Evolutionary conservation across 2,113 vertebrate species (phyloP), one percentile per base, ranked within the genome.

Genomic region (Ivindomyrus marchei): DNA sequence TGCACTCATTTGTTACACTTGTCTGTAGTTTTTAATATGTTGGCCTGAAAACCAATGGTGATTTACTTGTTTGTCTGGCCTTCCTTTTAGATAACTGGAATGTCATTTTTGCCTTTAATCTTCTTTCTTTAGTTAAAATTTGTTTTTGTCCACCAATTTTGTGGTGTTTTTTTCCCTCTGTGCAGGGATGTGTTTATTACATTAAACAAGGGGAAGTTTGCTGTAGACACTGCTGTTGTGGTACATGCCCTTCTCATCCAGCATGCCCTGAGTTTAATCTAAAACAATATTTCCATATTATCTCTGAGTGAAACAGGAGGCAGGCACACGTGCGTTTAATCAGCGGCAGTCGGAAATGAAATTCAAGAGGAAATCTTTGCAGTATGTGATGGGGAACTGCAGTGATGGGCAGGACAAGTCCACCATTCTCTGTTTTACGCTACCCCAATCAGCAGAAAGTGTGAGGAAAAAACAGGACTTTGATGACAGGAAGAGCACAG

Each of bases 21-120:
- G 87, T 70, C 1, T 13, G 2, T 47, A 91, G 15, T 66, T 89
- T 88, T 90, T 88, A 91, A 90, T 86, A 42, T 56, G 19, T 50
- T 92, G n/a, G 77, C 92, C 31, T 27, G 88, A 87, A 87, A 90
- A 90, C 70, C 45, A 92, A 87, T 89, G 36, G 77, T 80, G 74
- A 85, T 91, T 90, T 45, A 36, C 27, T 87, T 87, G 84, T 80
- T 62, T 53, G 19, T 47, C 87, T 90, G 49, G 42, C 10, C 52
- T 50, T 53, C 50, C 53, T 24, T 24, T 17, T 42, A 85, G 49
- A 42, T 80, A 80, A 36, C 21, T 58, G 4, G 47, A 89, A 56
- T 53, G 74, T 58, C 36, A 3, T 39, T 89, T 56, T 45, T 84
- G 17, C 42, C 21, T 24, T 89, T 36, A 77, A 74, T 49, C 27